Evolutionary conservation across 2,888 invertebrate genomes (phyloP), one percentile per base, ranked within the genome.

Genomic region (Polia nebulosa): DNA sequence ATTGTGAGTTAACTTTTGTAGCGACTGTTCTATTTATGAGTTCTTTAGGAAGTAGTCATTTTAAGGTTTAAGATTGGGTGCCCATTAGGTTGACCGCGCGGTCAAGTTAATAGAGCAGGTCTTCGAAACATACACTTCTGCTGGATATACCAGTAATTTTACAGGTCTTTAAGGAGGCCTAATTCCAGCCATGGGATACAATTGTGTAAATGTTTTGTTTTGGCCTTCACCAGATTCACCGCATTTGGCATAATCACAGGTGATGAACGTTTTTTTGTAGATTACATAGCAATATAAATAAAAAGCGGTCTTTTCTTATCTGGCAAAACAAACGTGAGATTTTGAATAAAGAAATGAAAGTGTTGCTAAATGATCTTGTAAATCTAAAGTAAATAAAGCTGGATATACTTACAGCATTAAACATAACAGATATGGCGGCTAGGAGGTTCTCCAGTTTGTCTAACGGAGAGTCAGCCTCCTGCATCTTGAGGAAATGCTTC

Each of bases 391-490:
- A 32, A 41, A 41, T 3, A 17, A 34, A 6, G n/a, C 0, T 11
- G 1, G 7, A 34, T 13, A 13, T 58, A 94, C 96, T 96, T 93
- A 97, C 97, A 72, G 96, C 97, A 93, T 98, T 98, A 90, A 98
- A 98, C 92, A 99, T 98, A 69, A 97, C 97, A 52, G 98, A 98
- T 85, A 99, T 98, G 78, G 98, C 97, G 59, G 98, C 97, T n/a
- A 99, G 96, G 67, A 99, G 97, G 87, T 98, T 97, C 92, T 99
- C 99, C 76, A 99, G 96, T 91, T 99, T 99, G 88, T 99, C 99
- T 83, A 99, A 93, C 0, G 99, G 99, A 34, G 99, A 97, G 91
- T 99, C 99, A 29, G 99, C 98, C 89, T 97, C 97, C 95, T 99
- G 99, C 93, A 99, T 97, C 84, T 97, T 97, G 73, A 97, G 96